Evolutionary conservation across 2,113 vertebrate genomes (phyloP).

Genomic region (Oncorhynchus gorbuscha): DNA sequence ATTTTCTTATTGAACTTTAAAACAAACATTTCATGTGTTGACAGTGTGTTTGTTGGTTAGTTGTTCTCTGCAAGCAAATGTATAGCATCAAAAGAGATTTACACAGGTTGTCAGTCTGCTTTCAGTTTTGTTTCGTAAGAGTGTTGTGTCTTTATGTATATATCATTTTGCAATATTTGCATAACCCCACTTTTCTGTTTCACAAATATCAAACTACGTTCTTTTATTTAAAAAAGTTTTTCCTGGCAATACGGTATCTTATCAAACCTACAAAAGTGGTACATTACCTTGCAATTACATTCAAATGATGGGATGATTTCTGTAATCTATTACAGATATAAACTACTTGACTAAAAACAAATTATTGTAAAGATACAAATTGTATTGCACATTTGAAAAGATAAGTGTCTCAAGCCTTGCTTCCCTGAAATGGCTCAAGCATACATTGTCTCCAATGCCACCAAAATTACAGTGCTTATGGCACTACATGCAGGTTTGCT

Average conservation of each 20-base stretch:
- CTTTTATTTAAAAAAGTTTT: neutral
- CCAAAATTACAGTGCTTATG: neutral
- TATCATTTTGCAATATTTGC: constrained; percentile 59
- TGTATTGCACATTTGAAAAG: neutral
- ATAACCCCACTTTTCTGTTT: constrained; percentile 50
- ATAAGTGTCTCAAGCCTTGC: neutral
- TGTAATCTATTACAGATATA: neutral
- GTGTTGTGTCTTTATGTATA: neutral
- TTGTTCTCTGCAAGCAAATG: neutral
- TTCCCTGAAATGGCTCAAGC: neutral
- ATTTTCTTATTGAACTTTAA: neutral
- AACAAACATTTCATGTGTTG: neutral
- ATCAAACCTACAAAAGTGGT: constrained; percentile 7
- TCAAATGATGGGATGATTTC: neutral
- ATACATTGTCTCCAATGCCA: constrained; percentile 2
- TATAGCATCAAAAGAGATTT: neutral
- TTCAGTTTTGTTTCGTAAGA: neutral
- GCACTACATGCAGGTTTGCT: constrained; percentile 1
- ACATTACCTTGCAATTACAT: constrained; percentile 18
- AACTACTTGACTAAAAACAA: neutral
- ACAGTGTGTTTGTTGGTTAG: neutral
- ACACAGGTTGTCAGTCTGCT: neutral
- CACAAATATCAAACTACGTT: constrained; percentile 58
- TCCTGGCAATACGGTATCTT: neutral
- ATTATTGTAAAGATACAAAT: neutral